phyloP scores from a whole-genome alignment of 1,140 invertebrate genomes.

The Elymnias hypermnestra region DNA sequence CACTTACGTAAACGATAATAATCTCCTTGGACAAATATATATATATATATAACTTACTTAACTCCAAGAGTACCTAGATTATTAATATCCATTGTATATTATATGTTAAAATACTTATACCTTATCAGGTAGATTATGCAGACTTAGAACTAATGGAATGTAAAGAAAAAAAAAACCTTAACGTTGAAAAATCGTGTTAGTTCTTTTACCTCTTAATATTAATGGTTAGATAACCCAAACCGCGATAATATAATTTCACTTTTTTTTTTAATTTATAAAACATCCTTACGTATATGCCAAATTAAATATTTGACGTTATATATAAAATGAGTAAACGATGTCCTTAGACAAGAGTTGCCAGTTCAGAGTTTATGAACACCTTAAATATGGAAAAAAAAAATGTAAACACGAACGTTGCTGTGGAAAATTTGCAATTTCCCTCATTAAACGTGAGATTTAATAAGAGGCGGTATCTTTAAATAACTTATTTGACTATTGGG shows the following conservation, averaged over 20 bases:
- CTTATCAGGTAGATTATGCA: conserved; percentile 49
- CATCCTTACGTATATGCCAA: background rate
- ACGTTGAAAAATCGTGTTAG: conserved; percentile 46
- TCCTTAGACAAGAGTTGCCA: no score
- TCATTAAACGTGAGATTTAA: no score
- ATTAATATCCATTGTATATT: conserved; percentile 21
- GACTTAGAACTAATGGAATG: conserved; percentile 61
- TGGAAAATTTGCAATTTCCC: no score
- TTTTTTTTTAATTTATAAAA: background rate
- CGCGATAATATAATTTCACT: conserved; percentile 34
- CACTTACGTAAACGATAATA: conserved; percentile 35
- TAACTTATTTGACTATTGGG: no score
- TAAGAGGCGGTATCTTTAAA: no score
- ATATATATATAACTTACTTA: conserved; percentile 22
- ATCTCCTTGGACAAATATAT: conserved; percentile 39
- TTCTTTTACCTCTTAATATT: conserved; percentile 58
- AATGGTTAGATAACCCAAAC: conserved; percentile 69
- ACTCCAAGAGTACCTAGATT: conserved; percentile 31
- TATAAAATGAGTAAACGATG: no score
- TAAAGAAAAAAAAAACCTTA: conserved; percentile 40
- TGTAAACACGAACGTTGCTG: no score
- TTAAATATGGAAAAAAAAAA: no score
- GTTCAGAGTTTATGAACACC: no score
- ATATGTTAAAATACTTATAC: conserved; percentile 33
- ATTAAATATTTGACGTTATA: background rate